A percentile compares a stretch with the other conserved stretches of the same genome.
Conservation (phyloP, 1,140 invertebrate genomes). For the Conus betulinus region DNA sequence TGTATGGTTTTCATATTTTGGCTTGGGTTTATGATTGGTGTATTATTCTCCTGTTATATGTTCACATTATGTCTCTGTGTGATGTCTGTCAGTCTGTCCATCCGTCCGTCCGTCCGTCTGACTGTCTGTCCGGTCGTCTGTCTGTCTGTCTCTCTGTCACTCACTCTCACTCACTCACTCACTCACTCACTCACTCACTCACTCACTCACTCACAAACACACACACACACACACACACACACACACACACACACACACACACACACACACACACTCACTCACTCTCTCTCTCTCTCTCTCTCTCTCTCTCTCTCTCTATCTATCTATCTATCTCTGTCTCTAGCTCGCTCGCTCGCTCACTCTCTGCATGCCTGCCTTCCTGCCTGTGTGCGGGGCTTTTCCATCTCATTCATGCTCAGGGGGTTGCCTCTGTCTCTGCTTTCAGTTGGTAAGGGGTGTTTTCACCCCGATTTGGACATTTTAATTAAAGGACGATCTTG, state of each 20-base stretch:
- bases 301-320: neutral
- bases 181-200: neutral
- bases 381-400: too few species aligned
- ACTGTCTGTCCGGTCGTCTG: neutral
- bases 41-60: neutral
- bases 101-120: neutral
- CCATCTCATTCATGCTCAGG: too few species aligned
- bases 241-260: neutral
- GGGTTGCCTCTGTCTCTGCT: too few species aligned
- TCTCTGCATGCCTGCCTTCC: too few species aligned
- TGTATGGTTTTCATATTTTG: too few species aligned
- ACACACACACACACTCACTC: neutral
- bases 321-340: neutral
- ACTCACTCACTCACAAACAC: neutral
- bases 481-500: too few species aligned
- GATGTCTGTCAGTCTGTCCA: neutral
- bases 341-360: neutral
- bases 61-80: neutral
- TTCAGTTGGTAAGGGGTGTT: too few species aligned
- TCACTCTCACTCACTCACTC: neutral
- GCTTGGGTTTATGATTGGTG: too few species aligned
- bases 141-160: neutral
- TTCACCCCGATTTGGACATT: too few species aligned
- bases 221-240: neutral
- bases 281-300: neutral